Evolutionary conservation across 35 echinoderm and acorn worm species (phyloP), one percentile per base, ranked within the genome.

Genomic region (Stichopus chloronotus): DNA sequence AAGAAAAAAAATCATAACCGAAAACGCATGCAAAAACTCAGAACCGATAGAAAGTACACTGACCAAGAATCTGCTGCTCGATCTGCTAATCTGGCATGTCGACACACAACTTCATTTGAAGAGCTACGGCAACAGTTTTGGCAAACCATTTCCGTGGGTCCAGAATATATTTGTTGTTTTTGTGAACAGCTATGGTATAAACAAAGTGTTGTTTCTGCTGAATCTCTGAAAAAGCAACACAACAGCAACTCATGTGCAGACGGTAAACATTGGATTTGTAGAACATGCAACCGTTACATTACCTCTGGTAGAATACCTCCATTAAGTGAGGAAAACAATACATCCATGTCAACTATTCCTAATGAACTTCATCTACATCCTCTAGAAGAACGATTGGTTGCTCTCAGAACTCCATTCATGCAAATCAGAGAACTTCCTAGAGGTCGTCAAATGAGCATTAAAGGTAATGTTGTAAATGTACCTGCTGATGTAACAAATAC

Each of bases 401-500:
- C 92, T 17, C 65, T 93, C 11, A 63, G 92, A 56, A 93, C 69
- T 55, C 92, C 92, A 93, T 87, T 93, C 71, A 93, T 93, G 92
- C 92, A 93, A 87, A 84, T 93, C 16, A 30, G 83, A 76, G 92
- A 93, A 93, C 59, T 93, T 56, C 92, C 92, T 12, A 93, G 82
- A 76, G 92, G 82, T 56, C 79, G 92, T 72, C 92, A 93, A 77
- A 22, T 78, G 16, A 82, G 43, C 58, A 13, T 92, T 7, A 92
- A 83, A 83, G 91, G 91, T 22, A 92, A 92, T 60, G 68, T 93
- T 87, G 59, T 93, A 8, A 93, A 93, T 93, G 92, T 93, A 22
- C 59, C 69, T 74, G 59, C 81, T 53, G 82, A 93, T 72, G 83
- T 93, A 57, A 76, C 92, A 53, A 93, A 11, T 55, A 93, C 92